phyloP scores from a whole-genome alignment of 2,888 invertebrate genomes.

The Endomychus coccineus region DNA sequence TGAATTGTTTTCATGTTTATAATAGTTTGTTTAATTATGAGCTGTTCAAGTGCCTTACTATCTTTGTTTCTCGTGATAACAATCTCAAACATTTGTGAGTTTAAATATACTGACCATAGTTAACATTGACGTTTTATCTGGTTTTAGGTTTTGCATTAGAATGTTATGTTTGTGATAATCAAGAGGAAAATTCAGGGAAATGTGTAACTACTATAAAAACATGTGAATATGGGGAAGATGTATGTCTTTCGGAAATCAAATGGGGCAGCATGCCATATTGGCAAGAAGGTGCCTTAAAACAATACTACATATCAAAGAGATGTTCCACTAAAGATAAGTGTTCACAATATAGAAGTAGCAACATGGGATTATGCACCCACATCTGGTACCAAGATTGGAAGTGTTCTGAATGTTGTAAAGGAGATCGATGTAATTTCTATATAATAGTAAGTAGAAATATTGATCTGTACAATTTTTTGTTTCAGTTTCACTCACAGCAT shows the following conservation, averaged over 20 bases:
- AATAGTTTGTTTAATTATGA: too few species aligned
- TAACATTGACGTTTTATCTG: too few species aligned
- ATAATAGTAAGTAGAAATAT: constrained; percentile 79
- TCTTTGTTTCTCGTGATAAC: too few species aligned
- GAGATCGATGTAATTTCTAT: constrained; percentile 92
- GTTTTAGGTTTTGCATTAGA: constrained; percentile 65
- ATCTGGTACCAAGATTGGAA: constrained; percentile 97
- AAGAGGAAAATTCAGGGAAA: constrained; percentile 87
- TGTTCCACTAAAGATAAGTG: constrained; percentile 80
- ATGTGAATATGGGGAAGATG: constrained; percentile 80
- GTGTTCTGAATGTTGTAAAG: constrained; percentile 92
- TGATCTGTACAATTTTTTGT: too few species aligned
- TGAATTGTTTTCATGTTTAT: too few species aligned
- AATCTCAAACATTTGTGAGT: too few species aligned
- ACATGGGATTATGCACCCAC: constrained; percentile 75
- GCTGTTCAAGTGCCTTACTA: too few species aligned
- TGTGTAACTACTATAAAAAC: constrained; percentile 87
- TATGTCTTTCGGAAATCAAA: constrained; percentile 80
- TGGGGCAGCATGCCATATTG: constrained; percentile 98
- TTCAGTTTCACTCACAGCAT: too few species aligned
- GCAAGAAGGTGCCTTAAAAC: constrained; percentile 87
- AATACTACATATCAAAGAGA: constrained; percentile 85
- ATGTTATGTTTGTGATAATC: constrained; percentile 91
- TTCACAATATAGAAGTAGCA: constrained; percentile 58
- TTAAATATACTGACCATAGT: too few species aligned